phyloP scores from a whole-genome alignment of 1,140 invertebrate species.

The Trypoxylus dichotomus region DNA sequence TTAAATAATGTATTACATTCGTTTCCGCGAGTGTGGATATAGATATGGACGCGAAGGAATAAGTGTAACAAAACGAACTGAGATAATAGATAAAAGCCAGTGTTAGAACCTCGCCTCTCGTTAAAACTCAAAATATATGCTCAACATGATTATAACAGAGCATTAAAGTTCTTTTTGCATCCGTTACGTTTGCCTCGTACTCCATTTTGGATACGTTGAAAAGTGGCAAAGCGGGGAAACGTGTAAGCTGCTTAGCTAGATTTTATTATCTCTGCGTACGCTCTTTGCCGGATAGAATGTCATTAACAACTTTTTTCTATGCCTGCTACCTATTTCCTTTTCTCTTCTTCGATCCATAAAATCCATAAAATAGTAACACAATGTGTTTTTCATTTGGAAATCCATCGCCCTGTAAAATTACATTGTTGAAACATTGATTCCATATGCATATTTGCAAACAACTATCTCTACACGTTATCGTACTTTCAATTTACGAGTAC shows the following conservation, averaged over 20 bases:
- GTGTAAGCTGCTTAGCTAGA: background rate
- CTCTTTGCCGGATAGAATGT: constrained; percentile 9
- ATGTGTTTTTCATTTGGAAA: background rate
- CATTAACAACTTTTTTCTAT: background rate
- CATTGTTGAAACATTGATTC: no score
- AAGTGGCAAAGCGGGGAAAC: background rate
- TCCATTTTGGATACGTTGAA: background rate
- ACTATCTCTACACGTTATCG: no score
- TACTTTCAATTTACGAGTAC: no score
- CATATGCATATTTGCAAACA: no score
- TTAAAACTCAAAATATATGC: constrained; percentile 3
- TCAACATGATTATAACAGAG: background rate
- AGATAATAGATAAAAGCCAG: no score
- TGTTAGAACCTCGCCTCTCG: background rate
- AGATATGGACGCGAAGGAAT: no score
- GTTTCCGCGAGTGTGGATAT: no score
- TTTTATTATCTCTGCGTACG: background rate
- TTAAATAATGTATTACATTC: no score
- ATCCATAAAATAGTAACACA: background rate
- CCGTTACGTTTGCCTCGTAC: background rate
- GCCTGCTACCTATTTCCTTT: background rate
- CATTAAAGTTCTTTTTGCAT: background rate
- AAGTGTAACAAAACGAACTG: no score
- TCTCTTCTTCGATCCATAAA: background rate
- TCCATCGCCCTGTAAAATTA: no score